Percentiles rank a stretch among this genome's conserved stretches.
These are phyloP conservation scores for Sebastes itinus DNA, from an alignment of 2,797 vertebrate species.

Conservation along the genomic window DNA sequence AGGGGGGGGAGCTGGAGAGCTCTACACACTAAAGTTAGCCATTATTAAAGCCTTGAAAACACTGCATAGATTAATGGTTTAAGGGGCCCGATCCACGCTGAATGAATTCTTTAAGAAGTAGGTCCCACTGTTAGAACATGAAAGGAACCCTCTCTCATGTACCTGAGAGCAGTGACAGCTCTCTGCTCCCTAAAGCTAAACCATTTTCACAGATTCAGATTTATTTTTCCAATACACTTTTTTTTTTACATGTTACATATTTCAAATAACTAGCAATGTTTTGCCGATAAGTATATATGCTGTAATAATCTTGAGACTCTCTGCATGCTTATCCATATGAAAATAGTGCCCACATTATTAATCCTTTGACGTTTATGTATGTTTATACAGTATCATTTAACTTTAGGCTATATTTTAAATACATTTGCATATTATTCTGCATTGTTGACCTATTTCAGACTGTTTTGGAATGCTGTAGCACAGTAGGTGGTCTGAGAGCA, in stretches of 20 bases:
- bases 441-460: constrained; percentile 45
- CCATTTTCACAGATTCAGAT: background rate
- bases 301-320: background rate
- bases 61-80: constrained; percentile 74
- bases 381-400: background rate
- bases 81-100: constrained; percentile 65
- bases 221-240: background rate
- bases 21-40: constrained; percentile 45
- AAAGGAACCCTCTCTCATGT: constrained; percentile 51
- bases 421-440: background rate
- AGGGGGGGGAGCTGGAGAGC: constrained; percentile 32
- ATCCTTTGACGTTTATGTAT: background rate
- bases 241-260: background rate
- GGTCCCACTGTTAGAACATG: constrained; percentile 56
- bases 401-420: background rate
- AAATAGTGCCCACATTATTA: background rate
- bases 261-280: background rate
- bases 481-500: constrained; percentile 59
- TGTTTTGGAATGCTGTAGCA: constrained; percentile 31
- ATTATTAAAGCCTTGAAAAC: constrained; percentile 69
- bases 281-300: background rate
- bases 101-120: constrained; percentile 64
- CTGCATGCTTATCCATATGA: background rate
- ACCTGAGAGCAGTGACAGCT: constrained; percentile 39
- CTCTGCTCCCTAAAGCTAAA: background rate